A percentile compares a stretch with the other conserved stretches of the same genome.
phyloP scores from a whole-genome alignment of 2,113 vertebrate genomes.

The Oncorhynchus tshawytscha region DNA sequence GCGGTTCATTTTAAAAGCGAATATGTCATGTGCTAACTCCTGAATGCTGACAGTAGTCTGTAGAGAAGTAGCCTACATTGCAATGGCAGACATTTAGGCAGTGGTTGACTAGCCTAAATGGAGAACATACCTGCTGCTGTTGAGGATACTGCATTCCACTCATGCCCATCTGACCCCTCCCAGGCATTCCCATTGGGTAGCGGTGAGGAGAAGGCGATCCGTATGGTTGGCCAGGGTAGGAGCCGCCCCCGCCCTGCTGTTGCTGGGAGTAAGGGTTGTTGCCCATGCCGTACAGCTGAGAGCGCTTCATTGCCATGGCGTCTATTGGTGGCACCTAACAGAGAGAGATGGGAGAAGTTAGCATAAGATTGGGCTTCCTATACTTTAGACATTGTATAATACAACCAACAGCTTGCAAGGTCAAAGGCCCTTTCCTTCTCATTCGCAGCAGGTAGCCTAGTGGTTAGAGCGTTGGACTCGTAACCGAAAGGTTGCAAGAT shows the following conservation, averaged over 20 bases:
- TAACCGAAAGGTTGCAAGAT: too few species aligned
- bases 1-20: background rate
- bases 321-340: constrained; percentile 85
- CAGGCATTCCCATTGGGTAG: constrained; percentile 85
- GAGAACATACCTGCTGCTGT: constrained; percentile 84
- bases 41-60: background rate
- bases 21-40: too few species aligned
- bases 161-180: constrained; percentile 82
- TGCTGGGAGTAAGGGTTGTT: constrained; percentile 85
- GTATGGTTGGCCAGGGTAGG: constrained; percentile 84
- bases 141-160: constrained; percentile 89
- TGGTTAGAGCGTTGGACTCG: too few species aligned
- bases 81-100: background rate
- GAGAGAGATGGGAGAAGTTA: constrained; percentile 15
- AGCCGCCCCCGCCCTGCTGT: constrained; percentile 64
- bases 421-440: too few species aligned
- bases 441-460: too few species aligned
- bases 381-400: too few species aligned
- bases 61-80: background rate
- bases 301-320: constrained; percentile 91
- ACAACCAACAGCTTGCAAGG: too few species aligned
- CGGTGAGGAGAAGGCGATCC: constrained; percentile 82
- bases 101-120: background rate
- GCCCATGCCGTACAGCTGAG: constrained; percentile 87
- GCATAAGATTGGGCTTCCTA: too few species aligned